Evolutionary conservation across 35 echinoderm and acorn worm species (phyloP).

Genomic region (Chiridota heheva): DNA sequence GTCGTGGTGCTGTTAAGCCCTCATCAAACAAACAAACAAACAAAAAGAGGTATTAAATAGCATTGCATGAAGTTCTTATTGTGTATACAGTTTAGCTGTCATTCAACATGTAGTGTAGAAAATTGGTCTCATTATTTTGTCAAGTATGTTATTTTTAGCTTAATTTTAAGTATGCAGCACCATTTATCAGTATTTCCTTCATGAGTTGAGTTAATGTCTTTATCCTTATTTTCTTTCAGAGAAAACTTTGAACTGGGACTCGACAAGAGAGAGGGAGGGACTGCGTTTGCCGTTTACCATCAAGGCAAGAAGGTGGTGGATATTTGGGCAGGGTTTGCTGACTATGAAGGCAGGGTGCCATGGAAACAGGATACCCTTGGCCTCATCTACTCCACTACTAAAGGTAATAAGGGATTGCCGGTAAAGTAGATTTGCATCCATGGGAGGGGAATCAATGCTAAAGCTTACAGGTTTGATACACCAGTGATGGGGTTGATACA

Average conservation of each 20-base stretch:
- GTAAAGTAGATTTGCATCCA: not conserved
- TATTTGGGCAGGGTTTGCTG: constrained; percentile 70
- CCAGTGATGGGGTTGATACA: not conserved
- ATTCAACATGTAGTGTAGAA: no score
- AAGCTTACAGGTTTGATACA: not conserved
- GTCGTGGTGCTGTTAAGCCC: no score
- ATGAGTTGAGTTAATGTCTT: no score
- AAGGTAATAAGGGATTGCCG: constrained; percentile 38
- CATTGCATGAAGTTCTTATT: no score
- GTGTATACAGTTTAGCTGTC: no score
- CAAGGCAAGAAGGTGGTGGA: constrained; percentile 69
- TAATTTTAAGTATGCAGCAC: no score
- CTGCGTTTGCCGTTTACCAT: constrained; percentile 69
- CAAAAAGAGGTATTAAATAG: no score
- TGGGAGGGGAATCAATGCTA: not conserved
- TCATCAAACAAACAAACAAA: no score
- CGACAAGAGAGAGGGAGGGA: constrained; percentile 44
- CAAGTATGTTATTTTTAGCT: no score
- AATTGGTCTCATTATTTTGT: no score
- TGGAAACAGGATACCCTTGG: constrained; percentile 71
- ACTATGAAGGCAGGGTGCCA: constrained; percentile 18
- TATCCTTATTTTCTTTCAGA: constrained; percentile 33
- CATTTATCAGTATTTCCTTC: no score
- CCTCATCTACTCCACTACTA: constrained; percentile 48
- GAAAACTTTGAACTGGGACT: constrained; percentile 61